Percentiles rank a stretch among this genome's conserved stretches.
These are phyloP conservation scores for Mus pahari DNA, from an alignment of 2,113 vertebrate genomes.

Conservation along the genomic window DNA sequence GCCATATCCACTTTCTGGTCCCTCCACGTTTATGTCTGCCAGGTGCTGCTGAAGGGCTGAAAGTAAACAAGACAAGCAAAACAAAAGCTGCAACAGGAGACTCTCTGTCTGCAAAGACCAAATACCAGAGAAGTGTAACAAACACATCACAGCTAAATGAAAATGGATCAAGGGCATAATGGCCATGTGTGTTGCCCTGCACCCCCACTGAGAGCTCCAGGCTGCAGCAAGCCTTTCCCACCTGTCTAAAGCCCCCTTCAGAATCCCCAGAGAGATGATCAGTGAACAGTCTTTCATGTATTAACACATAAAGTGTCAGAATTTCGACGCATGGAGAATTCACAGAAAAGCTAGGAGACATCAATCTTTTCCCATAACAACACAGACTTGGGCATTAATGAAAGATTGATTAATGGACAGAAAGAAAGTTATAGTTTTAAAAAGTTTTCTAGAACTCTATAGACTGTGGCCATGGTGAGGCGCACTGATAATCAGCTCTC, in stretches of 20 bases:
- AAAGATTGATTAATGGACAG: background rate
- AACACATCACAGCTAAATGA: background rate
- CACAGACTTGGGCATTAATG: background rate
- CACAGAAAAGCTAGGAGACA: conserved; percentile 24
- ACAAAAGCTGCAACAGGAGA: conserved; percentile 30
- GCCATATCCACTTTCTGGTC: conserved; percentile 96
- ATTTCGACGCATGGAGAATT: conserved; percentile 21
- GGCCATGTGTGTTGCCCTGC: background rate
- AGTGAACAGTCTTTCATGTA: background rate
- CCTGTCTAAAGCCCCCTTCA: background rate
- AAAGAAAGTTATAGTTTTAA: background rate
- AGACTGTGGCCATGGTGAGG: background rate
- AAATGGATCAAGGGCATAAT: conserved; percentile 22
- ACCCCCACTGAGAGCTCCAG: background rate
- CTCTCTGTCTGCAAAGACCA: conserved; percentile 2
- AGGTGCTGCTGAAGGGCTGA: conserved; percentile 97
- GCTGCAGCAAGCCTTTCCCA: background rate
- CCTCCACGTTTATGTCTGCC: conserved; percentile 98
- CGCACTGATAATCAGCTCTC: background rate
- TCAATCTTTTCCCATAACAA: conserved; percentile 13
- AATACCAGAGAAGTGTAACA: conserved; percentile 38
- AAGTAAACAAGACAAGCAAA: conserved; percentile 58
- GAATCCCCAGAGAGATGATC: background rate
- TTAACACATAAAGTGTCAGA: conserved; percentile 38
- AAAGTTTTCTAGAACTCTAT: conserved; percentile 24